Conservation (phyloP, 2,797 vertebrate species). For the Takifugu ocellatus region DNA sequence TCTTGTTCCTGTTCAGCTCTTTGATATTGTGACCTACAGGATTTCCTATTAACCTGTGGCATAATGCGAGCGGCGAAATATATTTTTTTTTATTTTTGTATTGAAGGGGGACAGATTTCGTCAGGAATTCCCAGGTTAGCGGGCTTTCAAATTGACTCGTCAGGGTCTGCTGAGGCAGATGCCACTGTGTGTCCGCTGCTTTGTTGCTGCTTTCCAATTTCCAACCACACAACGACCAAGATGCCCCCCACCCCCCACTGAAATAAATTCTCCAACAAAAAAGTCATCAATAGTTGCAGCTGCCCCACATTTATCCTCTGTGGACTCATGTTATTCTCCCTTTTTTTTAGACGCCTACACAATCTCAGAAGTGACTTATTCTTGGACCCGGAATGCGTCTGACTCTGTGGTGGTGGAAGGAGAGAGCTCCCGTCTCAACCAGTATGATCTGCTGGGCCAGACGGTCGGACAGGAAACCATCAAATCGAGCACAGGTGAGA, state of each 20-base stretch:
- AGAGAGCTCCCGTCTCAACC: slow-evolving; percentile 94
- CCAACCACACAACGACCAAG: slow-evolving; percentile 23
- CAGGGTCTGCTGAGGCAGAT: slow-evolving; percentile 20
- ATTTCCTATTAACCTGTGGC: slow-evolving; percentile 2
- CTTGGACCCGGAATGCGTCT: slow-evolving; percentile 92
- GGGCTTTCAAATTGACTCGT: slow-evolving; percentile 19
- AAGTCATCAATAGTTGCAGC: slow-evolving; percentile 18
- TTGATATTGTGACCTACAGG: slow-evolving; percentile 7
- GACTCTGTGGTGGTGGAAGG: slow-evolving; percentile 94
- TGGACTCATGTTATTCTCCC: slow-evolving; percentile 31
- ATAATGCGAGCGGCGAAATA: slow-evolving; percentile 5
- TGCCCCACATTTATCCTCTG: slow-evolving; percentile 29
- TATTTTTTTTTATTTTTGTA: slow-evolving; percentile 1
- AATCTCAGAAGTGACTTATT: slow-evolving; percentile 93
- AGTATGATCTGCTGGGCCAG: slow-evolving; percentile 94
- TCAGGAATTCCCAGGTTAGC: slow-evolving; percentile 7
- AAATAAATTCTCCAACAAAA: slow-evolving; percentile 22
- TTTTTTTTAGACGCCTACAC: slow-evolving; percentile 89
- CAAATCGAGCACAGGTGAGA: slow-evolving; percentile 95
- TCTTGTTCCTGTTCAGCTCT: not conserved
- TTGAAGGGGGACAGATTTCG: not conserved
- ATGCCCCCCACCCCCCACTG: slow-evolving; percentile 15
- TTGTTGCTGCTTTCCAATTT: slow-evolving; percentile 23
- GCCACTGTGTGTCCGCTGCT: slow-evolving; percentile 19
- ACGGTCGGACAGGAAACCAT: slow-evolving; percentile 95